Base-by-base conservation (phyloP, 92 coral and sea anemone species). In the Desmophyllum pertusum region DNA sequence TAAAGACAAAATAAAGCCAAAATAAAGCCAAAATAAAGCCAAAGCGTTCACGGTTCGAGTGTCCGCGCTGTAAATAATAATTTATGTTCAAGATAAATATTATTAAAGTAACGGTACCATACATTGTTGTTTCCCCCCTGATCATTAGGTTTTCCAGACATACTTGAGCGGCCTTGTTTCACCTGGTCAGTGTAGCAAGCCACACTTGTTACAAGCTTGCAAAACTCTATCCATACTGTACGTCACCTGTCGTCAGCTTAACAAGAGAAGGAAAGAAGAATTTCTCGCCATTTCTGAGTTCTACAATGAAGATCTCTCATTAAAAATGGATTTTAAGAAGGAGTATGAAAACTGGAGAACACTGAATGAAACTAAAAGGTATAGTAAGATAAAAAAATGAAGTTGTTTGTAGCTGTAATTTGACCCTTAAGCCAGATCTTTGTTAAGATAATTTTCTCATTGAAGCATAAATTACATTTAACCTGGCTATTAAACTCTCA, bases 271-370 rank as follows among this genome's bases (percentile, higher is more conserved):
- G 61, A 62, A 70, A 66, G 79, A 87, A 41, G 61, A 87, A n/a
- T 55, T 83, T 73, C 72, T 85, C 10, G 85, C 91, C 23, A 84
- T 90, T 10, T 89, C 96, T 3, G 84, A 89, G 79, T 94, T 96
- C 78, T 96, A 96, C 90, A 95, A 83, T 84, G 96, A 92, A 73
- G 99, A 94, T 42, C 96, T 96, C 72, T 96, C 99, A 10, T 89
- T 89, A 50, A 96, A 94, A 73, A 65, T 96, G 50, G 99, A 96
- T 86, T 96, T 94, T 41, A 96, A 96, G 89, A 90, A 92, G 52
- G 99, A 96, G 75, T 96, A 96, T 91, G 98, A 94, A 81, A 81
- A 85, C 80, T 96, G 99, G 99, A 86, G 82, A 80, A 38, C 50
- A 35, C 29, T 35, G 31, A 64, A 67, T 45, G 61, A 41, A 29